phyloP scores from a whole-genome alignment of 2,888 invertebrate species.

The Polylopha cassiicola region DNA sequence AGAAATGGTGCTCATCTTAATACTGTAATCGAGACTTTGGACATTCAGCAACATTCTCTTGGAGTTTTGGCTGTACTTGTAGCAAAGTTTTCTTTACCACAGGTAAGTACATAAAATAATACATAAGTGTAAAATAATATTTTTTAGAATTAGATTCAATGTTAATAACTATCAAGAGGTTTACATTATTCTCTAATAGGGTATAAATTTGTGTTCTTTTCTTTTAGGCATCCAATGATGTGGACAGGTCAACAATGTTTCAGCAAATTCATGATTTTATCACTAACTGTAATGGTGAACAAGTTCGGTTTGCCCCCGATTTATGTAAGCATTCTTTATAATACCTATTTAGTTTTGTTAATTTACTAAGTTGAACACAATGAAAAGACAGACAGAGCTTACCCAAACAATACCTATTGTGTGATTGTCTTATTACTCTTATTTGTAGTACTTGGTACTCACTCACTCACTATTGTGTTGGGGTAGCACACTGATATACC shows the following conservation, averaged over 20 bases:
- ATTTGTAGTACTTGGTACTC: no score
- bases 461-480: no score
- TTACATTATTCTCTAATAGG: not conserved
- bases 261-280: slow-evolving; percentile 92
- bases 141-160: no score
- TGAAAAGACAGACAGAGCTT: no score
- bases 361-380: slow-evolving; percentile 12
- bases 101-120: slow-evolving; percentile 44
- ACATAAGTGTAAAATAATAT: no score
- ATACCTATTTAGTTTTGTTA: not conserved
- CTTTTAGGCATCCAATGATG: slow-evolving; percentile 58
- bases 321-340: slow-evolving; percentile 81
- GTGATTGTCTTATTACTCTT: no score
- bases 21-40: slow-evolving; percentile 93
- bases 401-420: no score
- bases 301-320: slow-evolving; percentile 91
- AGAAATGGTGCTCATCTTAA: slow-evolving; percentile 91
- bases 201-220: slow-evolving; percentile 8
- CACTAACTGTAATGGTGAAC: slow-evolving; percentile 90
- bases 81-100: slow-evolving; percentile 83
- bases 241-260: slow-evolving; percentile 76
- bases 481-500: no score
- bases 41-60: slow-evolving; percentile 93
- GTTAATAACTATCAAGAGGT: no score
- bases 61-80: slow-evolving; percentile 92